Percentiles rank a stretch among this genome's conserved stretches.
Evolutionary conservation across 2,888 invertebrate species (phyloP).

Genomic region (Ectobius pallidus): DNA sequence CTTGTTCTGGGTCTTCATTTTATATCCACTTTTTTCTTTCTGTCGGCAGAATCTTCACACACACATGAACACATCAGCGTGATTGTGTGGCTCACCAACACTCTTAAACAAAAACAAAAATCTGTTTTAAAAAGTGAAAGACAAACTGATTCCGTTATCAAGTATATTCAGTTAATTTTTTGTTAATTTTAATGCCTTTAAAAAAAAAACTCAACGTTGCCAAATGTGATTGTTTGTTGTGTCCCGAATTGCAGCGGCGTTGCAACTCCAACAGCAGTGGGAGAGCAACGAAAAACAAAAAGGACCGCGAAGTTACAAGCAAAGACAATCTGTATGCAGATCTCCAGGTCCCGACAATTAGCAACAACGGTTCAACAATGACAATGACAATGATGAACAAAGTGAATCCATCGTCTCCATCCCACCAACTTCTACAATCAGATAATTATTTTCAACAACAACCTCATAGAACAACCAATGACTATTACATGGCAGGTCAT

Average conservation of each 20-base stretch:
- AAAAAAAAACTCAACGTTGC: not conserved
- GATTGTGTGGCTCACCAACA: constrained; percentile 35
- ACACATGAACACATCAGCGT: constrained; percentile 38
- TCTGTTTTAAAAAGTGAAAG: not conserved
- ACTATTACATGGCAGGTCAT: constrained; percentile 32
- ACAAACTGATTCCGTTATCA: not conserved
- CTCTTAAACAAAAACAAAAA: constrained; percentile 13
- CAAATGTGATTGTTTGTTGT: constrained; percentile 24
- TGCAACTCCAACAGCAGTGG: constrained; percentile 32
- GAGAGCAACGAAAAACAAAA: constrained; percentile 31
- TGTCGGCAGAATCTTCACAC: constrained; percentile 41
- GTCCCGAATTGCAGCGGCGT: constrained; percentile 35
- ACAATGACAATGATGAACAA: constrained; percentile 33
- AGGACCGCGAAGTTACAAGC: constrained; percentile 30
- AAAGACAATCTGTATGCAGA: constrained; percentile 52
- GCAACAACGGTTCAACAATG: constrained; percentile 48
- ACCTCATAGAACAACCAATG: constrained; percentile 34
- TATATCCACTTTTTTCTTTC: constrained; percentile 36
- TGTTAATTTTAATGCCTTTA: not conserved
- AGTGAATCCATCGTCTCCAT: constrained; percentile 23
- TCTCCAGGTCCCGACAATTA: constrained; percentile 51
- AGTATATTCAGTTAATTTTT: not conserved
- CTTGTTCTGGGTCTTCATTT: constrained; percentile 23
- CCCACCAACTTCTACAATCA: constrained; percentile 23
- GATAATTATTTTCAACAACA: constrained; percentile 28